Base-by-base conservation (phyloP, 2,113 vertebrate species). In the Ptychochromis oligacanthus region DNA sequence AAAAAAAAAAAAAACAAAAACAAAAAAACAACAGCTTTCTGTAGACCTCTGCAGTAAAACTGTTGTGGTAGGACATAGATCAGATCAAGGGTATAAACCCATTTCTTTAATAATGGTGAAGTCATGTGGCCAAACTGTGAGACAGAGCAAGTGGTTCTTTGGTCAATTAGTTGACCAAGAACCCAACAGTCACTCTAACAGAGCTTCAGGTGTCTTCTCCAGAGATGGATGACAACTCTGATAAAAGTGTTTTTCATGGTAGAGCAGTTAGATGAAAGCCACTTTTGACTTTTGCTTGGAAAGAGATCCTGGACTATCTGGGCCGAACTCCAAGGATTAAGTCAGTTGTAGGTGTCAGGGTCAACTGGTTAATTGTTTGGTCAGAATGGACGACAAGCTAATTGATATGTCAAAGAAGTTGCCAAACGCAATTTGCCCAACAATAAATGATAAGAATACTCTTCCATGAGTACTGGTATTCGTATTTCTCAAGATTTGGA, bases 401-500 rank as follows among this genome's bases (percentile, higher is more conserved):
- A 65, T 65, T 36, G 24, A 65, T 65, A 24, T 43, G 62, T 65
- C 36, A 17, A 65, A 65, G 0, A 65, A 65, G n/a, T n/a, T 65
- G 62, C 62, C 62, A 65, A 64, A 65, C 24, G 7, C 4, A 65
- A 43, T 36, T 65, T 65, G 62, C 62, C 7, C 2, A 43, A 43
- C 36, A 43, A 65, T 7, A 43, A 65, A 43, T 65, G 24, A 36
- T 65, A 65, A 43, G 5, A 43, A 65, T 24, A 65, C n/a, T 17
- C 36, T 0, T n/a, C 40, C 40, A 36, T 43, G 36, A 24, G n/a
- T 24, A 43, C 62, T 43, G 38, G 38, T n/a, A 65, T 65, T 65
- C 43, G 38, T n/a, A 65, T 65, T 65, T 65, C 13, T 65, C 62
- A 36, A 65, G n/a, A 65, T 65, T 65, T 43, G n/a, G 38, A 43